Evolutionary conservation across 2,113 vertebrate genomes (phyloP).

Genomic region (Hydropotes inermis): DNA sequence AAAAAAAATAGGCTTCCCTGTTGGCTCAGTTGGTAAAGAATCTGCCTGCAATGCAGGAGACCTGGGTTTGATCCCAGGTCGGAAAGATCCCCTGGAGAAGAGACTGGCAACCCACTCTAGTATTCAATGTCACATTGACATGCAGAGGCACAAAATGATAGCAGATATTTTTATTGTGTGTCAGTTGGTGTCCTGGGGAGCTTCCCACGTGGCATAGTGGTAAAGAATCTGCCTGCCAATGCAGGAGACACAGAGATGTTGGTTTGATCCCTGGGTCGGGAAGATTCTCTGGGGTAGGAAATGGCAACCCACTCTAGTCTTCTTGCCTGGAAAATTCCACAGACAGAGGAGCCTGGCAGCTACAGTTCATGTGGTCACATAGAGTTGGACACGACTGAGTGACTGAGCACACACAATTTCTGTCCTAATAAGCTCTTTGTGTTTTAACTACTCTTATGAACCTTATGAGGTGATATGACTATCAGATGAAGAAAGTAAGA

Average conservation of each 20-base stretch:
- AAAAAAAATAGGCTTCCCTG: background rate
- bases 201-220: background rate
- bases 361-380: background rate
- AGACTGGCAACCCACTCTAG: background rate
- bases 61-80: background rate
- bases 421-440: background rate
- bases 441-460: background rate
- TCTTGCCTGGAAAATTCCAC: background rate
- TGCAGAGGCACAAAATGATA: background rate
- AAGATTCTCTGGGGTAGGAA: background rate
- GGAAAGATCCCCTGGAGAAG: background rate
- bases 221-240: background rate
- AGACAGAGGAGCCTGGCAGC: background rate
- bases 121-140: background rate
- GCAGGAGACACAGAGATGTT: background rate
- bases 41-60: background rate
- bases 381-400: background rate
- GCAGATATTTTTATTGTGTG: background rate
- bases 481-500: slow-evolving; percentile 27
- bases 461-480: background rate
- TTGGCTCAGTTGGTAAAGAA: background rate
- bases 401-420: background rate
- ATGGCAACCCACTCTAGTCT: background rate
- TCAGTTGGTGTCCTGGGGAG: background rate
- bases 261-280: background rate